These are phyloP conservation scores for Tragulus kanchil DNA, from an alignment of 2,113 vertebrate genomes.

Conservation along the genomic window DNA sequence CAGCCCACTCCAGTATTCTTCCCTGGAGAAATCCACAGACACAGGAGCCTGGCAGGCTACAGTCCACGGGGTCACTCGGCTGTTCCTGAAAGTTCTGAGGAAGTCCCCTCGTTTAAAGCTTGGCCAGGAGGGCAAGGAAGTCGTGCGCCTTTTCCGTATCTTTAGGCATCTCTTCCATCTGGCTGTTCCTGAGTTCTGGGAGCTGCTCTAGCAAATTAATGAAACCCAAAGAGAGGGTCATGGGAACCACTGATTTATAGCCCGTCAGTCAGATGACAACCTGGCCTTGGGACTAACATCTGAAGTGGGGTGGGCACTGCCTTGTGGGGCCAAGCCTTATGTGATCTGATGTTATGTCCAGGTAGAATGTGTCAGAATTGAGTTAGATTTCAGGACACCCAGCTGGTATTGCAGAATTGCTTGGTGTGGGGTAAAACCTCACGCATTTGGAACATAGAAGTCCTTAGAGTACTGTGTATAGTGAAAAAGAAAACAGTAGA, in stretches of 20 bases:
- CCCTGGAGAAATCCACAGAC: too few relatives aligned
- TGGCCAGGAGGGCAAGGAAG: not conserved
- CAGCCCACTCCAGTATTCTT: too few relatives aligned
- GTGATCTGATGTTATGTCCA: not conserved
- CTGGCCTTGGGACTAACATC: not conserved
- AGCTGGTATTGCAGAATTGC: not conserved
- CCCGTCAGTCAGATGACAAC: not conserved
- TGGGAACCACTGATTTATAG: not conserved
- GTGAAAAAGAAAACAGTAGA: not conserved
- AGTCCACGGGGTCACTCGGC: too few relatives aligned
- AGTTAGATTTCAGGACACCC: not conserved
- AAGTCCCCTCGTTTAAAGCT: too few relatives aligned
- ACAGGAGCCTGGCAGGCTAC: too few relatives aligned
- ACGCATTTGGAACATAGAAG: not conserved
- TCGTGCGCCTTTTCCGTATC: not conserved
- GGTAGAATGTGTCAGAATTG: not conserved
- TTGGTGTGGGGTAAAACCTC: not conserved
- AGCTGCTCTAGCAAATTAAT: not conserved
- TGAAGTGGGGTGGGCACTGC: accelerated
- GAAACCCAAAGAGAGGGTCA: not conserved
- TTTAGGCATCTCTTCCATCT: not conserved
- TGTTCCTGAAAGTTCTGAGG: too few relatives aligned
- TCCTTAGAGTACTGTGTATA: not conserved
- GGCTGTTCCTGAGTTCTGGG: not conserved
- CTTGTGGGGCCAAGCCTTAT: not conserved